phyloP scores from a whole-genome alignment of 2,113 vertebrate species.

The Danio rerio region GRCz12tu NC_133189.1:20069501-20070000 shows the following conservation, averaged over 20 bases:
- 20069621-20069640: neutral
- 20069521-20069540: too few species aligned
- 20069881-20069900: too few species aligned
- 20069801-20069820: neutral
- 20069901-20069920: too few species aligned
- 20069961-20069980: too few species aligned
- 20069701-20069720: slow-evolving; percentile 3
- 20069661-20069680: neutral
- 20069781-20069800: neutral
- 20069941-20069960: too few species aligned
- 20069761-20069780: neutral
- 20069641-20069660: neutral
- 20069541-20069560: too few species aligned
- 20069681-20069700: neutral
- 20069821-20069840: neutral
- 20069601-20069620: neutral
- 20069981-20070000: too few species aligned
- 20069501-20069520: too few species aligned
- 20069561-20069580: neutral
- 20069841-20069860: neutral
- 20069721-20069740: neutral
- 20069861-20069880: neutral
- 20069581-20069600: neutral
- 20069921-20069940: too few species aligned
- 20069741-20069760: neutral